A percentile compares a stretch with the other conserved stretches of the same genome.
These are phyloP conservation scores for Carassius auratus DNA, from an alignment of 2,113 vertebrate genomes.

Conservation along the genomic window DNA sequence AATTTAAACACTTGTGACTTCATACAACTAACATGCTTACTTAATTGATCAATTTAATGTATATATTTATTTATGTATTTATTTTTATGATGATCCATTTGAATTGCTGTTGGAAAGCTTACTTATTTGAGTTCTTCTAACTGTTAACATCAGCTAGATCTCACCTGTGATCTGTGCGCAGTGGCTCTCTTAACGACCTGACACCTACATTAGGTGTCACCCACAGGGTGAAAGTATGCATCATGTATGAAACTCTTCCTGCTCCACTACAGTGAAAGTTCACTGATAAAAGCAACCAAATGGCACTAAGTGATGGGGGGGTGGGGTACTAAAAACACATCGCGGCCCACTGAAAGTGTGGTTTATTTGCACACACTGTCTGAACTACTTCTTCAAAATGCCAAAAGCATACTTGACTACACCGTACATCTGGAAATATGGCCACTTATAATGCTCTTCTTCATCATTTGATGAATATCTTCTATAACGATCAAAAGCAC, in stretches of 20 bases:
- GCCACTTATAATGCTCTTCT: neutral
- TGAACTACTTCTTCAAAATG: neutral
- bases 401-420: neutral
- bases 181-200: conserved; percentile 5
- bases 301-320: neutral
- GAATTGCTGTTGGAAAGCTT: neutral
- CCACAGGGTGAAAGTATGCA: conserved; percentile 5
- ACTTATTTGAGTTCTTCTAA: neutral
- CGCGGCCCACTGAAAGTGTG: neutral
- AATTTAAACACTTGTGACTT: conserved; percentile 18
- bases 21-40: neutral
- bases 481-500: neutral
- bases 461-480: neutral
- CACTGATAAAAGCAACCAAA: conserved; percentile 38
- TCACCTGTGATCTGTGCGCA: neutral
- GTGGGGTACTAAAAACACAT: neutral
- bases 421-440: neutral
- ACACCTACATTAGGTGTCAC: conserved; percentile 4
- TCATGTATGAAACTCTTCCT: neutral
- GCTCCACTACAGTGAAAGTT: conserved; percentile 15
- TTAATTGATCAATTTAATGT: neutral
- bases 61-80: too few species aligned
- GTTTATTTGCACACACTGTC: neutral
- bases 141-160: neutral
- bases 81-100: neutral